Base-by-base conservation (phyloP, 2,797 vertebrate species). In the Tapirus indicus region DNA sequence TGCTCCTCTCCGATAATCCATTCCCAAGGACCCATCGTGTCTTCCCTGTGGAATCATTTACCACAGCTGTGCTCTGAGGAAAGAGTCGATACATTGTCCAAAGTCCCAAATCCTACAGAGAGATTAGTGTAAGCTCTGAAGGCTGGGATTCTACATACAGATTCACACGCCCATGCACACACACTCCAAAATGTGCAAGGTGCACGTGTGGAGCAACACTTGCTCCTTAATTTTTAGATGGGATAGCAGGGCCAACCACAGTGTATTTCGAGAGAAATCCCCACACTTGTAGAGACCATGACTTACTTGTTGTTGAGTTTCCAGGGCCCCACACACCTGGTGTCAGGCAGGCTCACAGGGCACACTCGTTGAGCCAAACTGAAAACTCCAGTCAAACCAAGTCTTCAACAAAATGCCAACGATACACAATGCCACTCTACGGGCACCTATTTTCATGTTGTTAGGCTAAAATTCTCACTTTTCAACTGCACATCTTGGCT, bases 291-390 rank as follows among this genome's bases (percentile, higher is more conserved):
- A 13, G 23, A 52, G 23, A 7, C 14, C 1, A 0, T 4, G 1
- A 6, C 0, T 7, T 0, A 2, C 41, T 47, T 6, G 17, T 47
- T 6, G 13, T 1, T 41, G 52, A 16, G 35, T 6, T 5, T 69
- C 17, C 49, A 20, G 66, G 60, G 29, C 85, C 62, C 8, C 49
- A 0, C 0, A 1, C 9, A 9, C n/a, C 20, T 56, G 58, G 12
- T 0, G 1, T 0, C 0, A 4, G 20, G n/a, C 2, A 3, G 71
- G 29, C 54, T 27, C 41, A 7, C 5, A 0, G 2, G 5, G 13
- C 1, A 20, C 1, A 7, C 77, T 0, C 4, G 35, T 11, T 10
- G 56, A 41, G 38, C 0, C 0, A 12, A 20, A 27, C 5, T 21
- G 47, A 16, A 6, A 20, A 58, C 17, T 5, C 74, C 54, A 16